Evolutionary conservation across 37 sponge, comb jelly and placozoan genomes (phyloP).

Genomic region (Geodia barretti): DNA sequence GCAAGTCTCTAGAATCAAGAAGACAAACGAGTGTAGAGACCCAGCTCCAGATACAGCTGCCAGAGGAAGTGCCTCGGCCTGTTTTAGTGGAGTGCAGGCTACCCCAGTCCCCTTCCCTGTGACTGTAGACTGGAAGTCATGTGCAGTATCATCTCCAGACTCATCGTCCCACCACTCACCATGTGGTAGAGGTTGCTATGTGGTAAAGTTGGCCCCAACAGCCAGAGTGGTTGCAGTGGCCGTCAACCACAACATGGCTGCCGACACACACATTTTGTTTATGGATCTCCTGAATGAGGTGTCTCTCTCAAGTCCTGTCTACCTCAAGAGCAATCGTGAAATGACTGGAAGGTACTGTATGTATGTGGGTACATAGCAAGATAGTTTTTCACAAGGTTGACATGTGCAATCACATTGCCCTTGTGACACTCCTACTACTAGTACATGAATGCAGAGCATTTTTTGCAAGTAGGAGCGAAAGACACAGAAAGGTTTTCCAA

Average conservation of each 20-base stretch:
- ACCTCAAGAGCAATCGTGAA: neutral
- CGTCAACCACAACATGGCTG: slow-evolving; percentile 28
- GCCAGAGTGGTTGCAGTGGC: slow-evolving; percentile 45
- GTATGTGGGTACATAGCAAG: too few relatives aligned
- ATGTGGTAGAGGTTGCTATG: slow-evolving; percentile 15
- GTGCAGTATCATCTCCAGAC: neutral
- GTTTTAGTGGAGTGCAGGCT: neutral
- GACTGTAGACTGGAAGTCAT: neutral
- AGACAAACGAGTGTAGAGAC: neutral
- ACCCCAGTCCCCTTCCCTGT: neutral
- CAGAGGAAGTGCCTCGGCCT: neutral
- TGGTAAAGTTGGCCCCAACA: slow-evolving; percentile 29
- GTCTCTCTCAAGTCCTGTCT: slow-evolving; percentile 18
- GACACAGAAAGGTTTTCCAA: too few relatives aligned
- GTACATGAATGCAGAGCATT: too few relatives aligned
- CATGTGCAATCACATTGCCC: too few relatives aligned
- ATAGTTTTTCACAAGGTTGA: too few relatives aligned
- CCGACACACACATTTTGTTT: slow-evolving; percentile 39
- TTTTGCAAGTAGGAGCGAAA: too few relatives aligned
- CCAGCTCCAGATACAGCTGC: neutral
- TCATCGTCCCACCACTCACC: neutral
- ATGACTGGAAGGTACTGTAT: slow-evolving; percentile 50
- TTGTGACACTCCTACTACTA: too few relatives aligned
- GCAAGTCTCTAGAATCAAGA: too few relatives aligned
- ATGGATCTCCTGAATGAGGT: slow-evolving; percentile 30